Base-by-base conservation (phyloP, 1,140 invertebrate genomes). In the Heliothis subflexa region DNA sequence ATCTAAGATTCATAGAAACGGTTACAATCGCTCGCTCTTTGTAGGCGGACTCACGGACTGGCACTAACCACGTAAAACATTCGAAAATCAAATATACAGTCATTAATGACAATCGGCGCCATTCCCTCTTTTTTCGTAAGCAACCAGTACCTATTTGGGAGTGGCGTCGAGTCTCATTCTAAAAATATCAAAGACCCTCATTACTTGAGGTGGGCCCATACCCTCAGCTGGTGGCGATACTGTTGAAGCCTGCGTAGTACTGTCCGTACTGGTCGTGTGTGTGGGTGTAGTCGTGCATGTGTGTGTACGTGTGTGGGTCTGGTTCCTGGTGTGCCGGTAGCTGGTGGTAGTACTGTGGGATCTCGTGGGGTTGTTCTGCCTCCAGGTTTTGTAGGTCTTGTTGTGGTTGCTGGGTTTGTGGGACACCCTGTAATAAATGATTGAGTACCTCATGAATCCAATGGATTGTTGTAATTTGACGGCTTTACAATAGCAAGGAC, bases 181-280 rank as follows among this genome's bases (percentile, higher is more conserved):
- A 62, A 45, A 14, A 16, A 13, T 78, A 71, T 85, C 80, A 85
- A 71, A 78, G 57, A 5, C 59, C 78, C 57, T 78, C 78, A 11
- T 55, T 25, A 40, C 57, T 64, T 3, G 75, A 71, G 59, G 79
- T 50, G 61, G 61, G n/a, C 64, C 55, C 25, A 72, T 82, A 66
- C 55, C 55, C 85, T 93, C 90, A 93, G 84, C 91, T 90, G 70
- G 87, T 84, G 7, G 76, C 79, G 16, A 88, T 81, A 28, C 88
- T 85, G 70, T 81, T 85, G 71, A 85, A 88, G 28, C 85, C 82
- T 3, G 81, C 64, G 77, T 91, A 90, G 45, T 88, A 89, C 80
- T 86, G 83, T 0, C 64, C 68, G 71, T 81, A 84, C 40, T 80
- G 80, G n/a, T 86, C 82, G 28, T 82, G 75, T 7, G 18, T 21